A percentile compares a stretch with the other conserved stretches of the same genome.
These are phyloP conservation scores for Neopipo cinnamomea DNA, from an alignment of 2,113 vertebrate species.

Conservation along the genomic window DNA sequence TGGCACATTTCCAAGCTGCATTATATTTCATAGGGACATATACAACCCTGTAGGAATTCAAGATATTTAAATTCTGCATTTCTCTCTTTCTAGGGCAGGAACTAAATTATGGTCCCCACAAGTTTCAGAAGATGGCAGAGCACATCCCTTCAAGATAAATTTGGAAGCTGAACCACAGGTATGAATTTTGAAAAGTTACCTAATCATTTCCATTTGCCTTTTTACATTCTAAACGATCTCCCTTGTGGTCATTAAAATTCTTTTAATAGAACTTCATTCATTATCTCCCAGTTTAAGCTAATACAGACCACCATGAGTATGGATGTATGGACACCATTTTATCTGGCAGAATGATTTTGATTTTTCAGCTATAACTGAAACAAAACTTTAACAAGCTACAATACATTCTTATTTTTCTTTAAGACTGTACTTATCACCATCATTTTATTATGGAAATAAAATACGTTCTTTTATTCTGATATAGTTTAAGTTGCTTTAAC, in stretches of 20 bases:
- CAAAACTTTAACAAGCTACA: not conserved
- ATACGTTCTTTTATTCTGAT: not conserved
- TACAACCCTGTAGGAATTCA: not conserved
- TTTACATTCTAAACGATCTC: not conserved
- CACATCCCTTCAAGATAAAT: slow-evolving; percentile 90
- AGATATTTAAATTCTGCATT: not conserved
- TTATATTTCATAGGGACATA: not conserved
- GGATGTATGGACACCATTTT: not conserved
- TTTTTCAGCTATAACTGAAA: not conserved
- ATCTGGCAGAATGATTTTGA: not conserved
- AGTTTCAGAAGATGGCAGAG: slow-evolving; percentile 81
- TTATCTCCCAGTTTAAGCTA: not conserved
- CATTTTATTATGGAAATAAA: not conserved
- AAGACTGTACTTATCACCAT: not conserved
- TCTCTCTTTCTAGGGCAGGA: slow-evolving; percentile 77
- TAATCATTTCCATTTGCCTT: not conserved
- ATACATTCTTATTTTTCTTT: not conserved
- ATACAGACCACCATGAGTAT: not conserved
- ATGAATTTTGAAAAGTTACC: slow-evolving; percentile 23
- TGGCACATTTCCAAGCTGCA: not conserved
- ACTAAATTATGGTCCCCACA: slow-evolving; percentile 90
- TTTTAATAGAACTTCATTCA: not conserved
- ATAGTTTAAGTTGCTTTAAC: not conserved
- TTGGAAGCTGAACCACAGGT: slow-evolving; percentile 93
- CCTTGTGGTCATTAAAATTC: not conserved